These are phyloP conservation scores for Sceloporus tristichus DNA, from an alignment of 2,113 vertebrate genomes.

Conservation along the genomic window DNA sequence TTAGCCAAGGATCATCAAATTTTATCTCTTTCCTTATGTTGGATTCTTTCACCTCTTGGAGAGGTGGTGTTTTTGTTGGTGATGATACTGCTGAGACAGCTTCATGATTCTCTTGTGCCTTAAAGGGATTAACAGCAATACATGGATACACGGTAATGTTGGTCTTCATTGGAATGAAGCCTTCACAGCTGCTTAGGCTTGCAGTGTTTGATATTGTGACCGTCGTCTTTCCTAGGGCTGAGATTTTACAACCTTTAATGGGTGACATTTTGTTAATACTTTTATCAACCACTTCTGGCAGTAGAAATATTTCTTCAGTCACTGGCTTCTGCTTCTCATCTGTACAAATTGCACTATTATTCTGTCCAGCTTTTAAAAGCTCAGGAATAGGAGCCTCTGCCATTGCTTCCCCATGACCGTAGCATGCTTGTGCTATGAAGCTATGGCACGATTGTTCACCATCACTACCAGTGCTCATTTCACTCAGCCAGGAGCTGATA, in stretches of 20 bases:
- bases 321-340: slow-evolving; percentile 75
- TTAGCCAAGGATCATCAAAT: slow-evolving; percentile 97
- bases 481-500: slow-evolving; percentile 94
- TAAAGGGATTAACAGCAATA: slow-evolving; percentile 84
- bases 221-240: slow-evolving; percentile 86
- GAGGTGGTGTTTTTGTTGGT: slow-evolving; percentile 43
- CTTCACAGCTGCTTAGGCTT: slow-evolving; percentile 78
- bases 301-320: slow-evolving; percentile 75
- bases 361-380: slow-evolving; percentile 69
- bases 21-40: slow-evolving; percentile 78
- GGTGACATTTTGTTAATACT: slow-evolving; percentile 75
- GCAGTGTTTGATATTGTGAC: slow-evolving; percentile 82
- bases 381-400: slow-evolving; percentile 82
- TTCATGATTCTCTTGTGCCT: slow-evolving; percentile 74
- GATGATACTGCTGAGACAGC: slow-evolving; percentile 60
- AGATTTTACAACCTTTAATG: slow-evolving; percentile 82
- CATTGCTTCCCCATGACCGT: slow-evolving; percentile 90
- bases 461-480: slow-evolving; percentile 91
- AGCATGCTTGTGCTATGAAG: slow-evolving; percentile 87
- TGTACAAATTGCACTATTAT: slow-evolving; percentile 65
- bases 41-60: slow-evolving; percentile 74
- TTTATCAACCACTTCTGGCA: slow-evolving; percentile 77
- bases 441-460: slow-evolving; percentile 91
- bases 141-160: slow-evolving; percentile 87
- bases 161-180: slow-evolving; percentile 86